These are phyloP conservation scores for Eclectus roratus DNA, from an alignment of 2,113 vertebrate species.

Conservation along the genomic window DNA sequence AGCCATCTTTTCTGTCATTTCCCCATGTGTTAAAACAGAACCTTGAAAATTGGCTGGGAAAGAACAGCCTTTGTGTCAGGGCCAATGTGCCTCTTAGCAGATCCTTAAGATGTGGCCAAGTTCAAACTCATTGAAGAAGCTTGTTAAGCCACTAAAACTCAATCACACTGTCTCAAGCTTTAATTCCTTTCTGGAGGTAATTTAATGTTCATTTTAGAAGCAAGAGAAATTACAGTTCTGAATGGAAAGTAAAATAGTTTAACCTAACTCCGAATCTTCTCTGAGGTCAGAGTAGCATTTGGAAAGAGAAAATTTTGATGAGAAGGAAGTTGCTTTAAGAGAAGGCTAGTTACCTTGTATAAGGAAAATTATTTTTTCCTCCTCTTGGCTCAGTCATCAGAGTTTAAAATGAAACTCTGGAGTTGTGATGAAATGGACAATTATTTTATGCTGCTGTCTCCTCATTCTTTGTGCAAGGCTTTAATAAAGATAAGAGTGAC, in stretches of 20 bases:
- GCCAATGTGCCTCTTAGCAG: background rate
- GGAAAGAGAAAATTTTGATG: background rate
- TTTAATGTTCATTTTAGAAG: background rate
- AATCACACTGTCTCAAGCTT: background rate
- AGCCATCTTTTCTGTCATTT: background rate
- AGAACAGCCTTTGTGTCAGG: background rate
- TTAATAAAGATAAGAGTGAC: background rate
- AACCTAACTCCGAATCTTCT: background rate
- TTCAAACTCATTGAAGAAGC: background rate
- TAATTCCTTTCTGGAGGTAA: background rate
- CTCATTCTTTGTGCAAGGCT: background rate
- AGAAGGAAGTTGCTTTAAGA: background rate
- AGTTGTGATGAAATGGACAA: background rate
- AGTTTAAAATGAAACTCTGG: background rate
- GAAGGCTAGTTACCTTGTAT: background rate
- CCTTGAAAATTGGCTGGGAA: background rate
- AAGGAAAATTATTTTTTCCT: background rate
- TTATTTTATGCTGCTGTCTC: background rate
- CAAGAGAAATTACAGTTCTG: background rate
- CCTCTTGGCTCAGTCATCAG: background rate
- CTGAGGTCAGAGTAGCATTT: background rate
- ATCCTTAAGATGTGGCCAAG: background rate
- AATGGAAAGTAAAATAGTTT: background rate
- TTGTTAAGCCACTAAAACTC: background rate
- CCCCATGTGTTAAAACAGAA: background rate